Percentiles rank a stretch among this genome's conserved stretches.
phyloP scores from a whole-genome alignment of 2,888 invertebrate species.

The Habroteleia sp. region DNA sequence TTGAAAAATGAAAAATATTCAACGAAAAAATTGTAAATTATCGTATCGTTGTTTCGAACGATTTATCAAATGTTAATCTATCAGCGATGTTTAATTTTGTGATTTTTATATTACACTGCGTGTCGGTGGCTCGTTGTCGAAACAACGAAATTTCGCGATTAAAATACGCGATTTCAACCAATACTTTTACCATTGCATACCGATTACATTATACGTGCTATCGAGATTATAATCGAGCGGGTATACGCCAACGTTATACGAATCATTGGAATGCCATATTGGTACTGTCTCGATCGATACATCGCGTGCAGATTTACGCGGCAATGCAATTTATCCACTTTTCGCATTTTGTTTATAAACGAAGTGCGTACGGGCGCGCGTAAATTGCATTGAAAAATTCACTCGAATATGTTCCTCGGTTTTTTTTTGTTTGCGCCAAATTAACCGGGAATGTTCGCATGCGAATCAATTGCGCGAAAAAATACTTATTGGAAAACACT shows the following conservation, averaged over 20 bases:
- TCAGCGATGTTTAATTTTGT: too few relatives aligned
- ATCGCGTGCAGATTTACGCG: neutral
- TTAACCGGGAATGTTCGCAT: constrained; percentile 5
- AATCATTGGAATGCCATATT: constrained; percentile 15
- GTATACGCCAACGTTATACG: constrained; percentile 25
- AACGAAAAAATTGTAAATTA: too few relatives aligned
- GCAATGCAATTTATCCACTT: constrained; percentile 10
- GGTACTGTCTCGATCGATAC: constrained; percentile 30
- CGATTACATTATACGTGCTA: constrained; percentile 53
- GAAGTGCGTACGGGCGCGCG: neutral
- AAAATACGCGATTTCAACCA: constrained; percentile 3
- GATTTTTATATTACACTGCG: too few relatives aligned
- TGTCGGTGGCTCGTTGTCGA: too few relatives aligned
- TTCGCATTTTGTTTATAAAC: constrained; percentile 18
- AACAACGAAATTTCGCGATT: constrained; percentile 66
- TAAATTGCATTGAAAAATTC: constrained; percentile 9
- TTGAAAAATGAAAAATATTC: too few relatives aligned
- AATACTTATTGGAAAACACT: constrained; percentile 3
- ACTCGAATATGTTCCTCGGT: neutral
- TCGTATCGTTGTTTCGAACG: too few relatives aligned
- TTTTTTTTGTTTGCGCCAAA: constrained; percentile 7
- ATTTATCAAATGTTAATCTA: too few relatives aligned
- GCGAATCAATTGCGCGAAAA: constrained; percentile 15
- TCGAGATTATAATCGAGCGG: constrained; percentile 56
- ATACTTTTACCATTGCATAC: constrained; percentile 10